Base-by-base conservation (phyloP, 37 sponge, comb jelly and placozoan genomes). In the Beroe forskalii region DNA sequence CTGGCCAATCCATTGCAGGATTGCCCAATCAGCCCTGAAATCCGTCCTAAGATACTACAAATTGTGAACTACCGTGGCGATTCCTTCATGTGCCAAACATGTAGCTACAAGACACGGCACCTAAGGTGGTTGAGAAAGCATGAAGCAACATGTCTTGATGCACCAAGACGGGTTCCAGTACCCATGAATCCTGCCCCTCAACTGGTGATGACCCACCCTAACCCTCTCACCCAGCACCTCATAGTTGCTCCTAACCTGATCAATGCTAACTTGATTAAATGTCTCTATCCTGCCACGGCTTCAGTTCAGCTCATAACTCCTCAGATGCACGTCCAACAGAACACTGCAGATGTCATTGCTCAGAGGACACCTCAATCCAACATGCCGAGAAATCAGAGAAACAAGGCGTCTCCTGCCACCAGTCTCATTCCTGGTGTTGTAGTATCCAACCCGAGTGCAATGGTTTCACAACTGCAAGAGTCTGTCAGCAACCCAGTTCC, bases 21-120 rank as follows among this genome's bases (percentile, higher is more conserved):
- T n/a, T n/a, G n/a, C n/a, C n/a, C n/a, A n/a, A n/a, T n/a, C n/a
- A n/a, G n/a, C n/a, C 55, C 36, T 69, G 72, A 69, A 9, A 32
- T 69, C 72, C 72, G 32, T 12, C 72, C 72, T 2, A 32, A 36
- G 32, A 33, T 69, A 9, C 40, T 80, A 1, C 40, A 80, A 44
- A 4, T 80, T 1, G 55, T 80, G 30, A 80, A 80, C 86, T 42
- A 38, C 30, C 28, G 48, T 4, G 55, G 30, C 9, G 44, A 41
- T 1, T 27, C 44, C 30, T 44, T 80, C 17, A 44, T 80, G 86
- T 80, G 86, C 40, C 44, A 80, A 14, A 80, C n/a, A 23, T 80
- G 86, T 24, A 37, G 86, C 30, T 80, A 80, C 86, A 35, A 80
- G 55, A 38, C 86, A 32, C 43, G 86, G 14, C 55, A 80, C 35